These are phyloP conservation scores for Xerus rutilus DNA, from an alignment of 2,797 vertebrate species.

Conservation along the genomic window DNA sequence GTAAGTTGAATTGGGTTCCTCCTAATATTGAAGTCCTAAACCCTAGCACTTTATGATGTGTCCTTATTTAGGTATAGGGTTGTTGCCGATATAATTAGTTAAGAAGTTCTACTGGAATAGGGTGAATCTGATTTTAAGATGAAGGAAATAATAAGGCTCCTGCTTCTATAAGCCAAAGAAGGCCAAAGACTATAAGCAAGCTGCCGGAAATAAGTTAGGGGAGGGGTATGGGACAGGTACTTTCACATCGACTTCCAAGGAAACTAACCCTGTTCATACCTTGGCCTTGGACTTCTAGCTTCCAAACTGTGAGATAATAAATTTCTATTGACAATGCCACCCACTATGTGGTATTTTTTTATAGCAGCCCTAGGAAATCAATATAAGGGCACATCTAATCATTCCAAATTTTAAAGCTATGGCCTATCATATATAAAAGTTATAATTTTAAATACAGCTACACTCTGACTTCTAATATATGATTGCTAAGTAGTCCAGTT, in stretches of 20 bases:
- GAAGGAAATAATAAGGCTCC: not conserved
- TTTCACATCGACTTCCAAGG: not conserved
- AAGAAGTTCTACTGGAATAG: not conserved
- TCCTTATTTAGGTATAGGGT: slow-evolving; percentile 24
- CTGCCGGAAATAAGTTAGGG: not conserved
- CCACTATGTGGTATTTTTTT: not conserved
- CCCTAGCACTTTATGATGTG: not conserved
- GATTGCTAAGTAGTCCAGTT: not conserved
- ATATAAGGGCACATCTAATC: not conserved
- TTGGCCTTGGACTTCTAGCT: not conserved
- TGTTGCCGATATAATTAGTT: not conserved
- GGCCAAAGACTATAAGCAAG: not conserved
- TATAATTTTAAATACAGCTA: not conserved
- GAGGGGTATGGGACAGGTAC: not conserved
- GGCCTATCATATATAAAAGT: not conserved
- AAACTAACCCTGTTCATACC: not conserved
- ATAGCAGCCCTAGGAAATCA: not conserved
- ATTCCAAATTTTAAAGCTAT: not conserved
- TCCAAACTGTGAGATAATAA: not conserved
- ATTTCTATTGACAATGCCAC: not conserved
- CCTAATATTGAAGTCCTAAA: not conserved
- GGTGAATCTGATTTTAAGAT: not conserved
- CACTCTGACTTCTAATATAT: not conserved
- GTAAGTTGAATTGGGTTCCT: not conserved
- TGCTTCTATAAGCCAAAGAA: not conserved